These are phyloP conservation scores for Drosophila mayri DNA, from an alignment of 1,140 invertebrate genomes.

Conservation along the genomic window DNA sequence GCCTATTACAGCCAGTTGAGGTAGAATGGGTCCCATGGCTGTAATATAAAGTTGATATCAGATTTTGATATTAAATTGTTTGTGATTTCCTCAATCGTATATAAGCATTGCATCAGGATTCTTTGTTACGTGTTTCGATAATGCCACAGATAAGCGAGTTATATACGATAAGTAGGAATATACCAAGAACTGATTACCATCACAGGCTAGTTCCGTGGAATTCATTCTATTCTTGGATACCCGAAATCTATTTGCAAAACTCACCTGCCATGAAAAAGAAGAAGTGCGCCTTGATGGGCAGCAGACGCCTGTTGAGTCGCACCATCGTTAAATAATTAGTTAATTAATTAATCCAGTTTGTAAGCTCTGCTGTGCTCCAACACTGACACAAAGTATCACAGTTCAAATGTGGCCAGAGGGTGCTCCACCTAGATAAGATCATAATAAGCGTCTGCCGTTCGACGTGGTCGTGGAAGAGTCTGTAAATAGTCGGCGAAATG, in stretches of 20 bases:
- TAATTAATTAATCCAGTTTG: constrained; percentile 57
- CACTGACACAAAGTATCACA: constrained; percentile 57
- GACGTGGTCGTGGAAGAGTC: constrained; percentile 16
- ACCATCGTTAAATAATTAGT: constrained; percentile 82
- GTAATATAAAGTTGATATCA: neutral
- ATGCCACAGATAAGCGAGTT: constrained; percentile 6
- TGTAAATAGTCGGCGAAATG: constrained; percentile 33
- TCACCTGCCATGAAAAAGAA: constrained; percentile 93
- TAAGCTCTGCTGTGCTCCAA: constrained; percentile 4
- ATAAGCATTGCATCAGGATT: constrained; percentile 14
- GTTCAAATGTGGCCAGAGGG: constrained; percentile 34
- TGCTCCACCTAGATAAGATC: constrained; percentile 37
- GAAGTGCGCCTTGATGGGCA: constrained; percentile 92
- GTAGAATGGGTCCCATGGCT: constrained; percentile 91
- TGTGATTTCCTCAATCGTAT: neutral
- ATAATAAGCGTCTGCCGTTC: constrained; percentile 40
- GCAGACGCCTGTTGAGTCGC: constrained; percentile 88
- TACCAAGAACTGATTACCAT: neutral
- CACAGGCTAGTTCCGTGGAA: neutral
- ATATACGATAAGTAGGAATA: constrained; percentile 7
- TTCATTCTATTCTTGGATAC: constrained; percentile 1
- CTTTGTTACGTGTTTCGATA: neutral
- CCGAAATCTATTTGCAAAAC: constrained; percentile 40
- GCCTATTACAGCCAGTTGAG: constrained; percentile 90
- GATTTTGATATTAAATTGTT: neutral